These are phyloP conservation scores for Lasius fuliginosus DNA, from an alignment of 2,888 invertebrate genomes.

Conservation along the genomic window DNA sequence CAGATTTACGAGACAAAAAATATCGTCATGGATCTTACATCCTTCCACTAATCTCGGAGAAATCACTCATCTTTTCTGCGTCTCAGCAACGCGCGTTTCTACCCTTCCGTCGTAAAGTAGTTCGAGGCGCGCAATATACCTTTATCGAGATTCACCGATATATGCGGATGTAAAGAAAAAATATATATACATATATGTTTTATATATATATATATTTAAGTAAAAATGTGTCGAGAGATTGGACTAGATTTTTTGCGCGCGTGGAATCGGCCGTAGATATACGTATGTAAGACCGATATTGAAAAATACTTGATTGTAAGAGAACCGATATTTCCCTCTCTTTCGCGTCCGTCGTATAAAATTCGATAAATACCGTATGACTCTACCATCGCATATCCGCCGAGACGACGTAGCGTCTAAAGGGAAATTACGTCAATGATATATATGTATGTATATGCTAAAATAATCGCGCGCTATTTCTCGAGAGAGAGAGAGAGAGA, in stretches of 20 bases:
- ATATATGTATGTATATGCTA: not conserved
- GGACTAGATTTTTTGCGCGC: constrained; percentile 73
- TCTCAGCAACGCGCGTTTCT: not conserved
- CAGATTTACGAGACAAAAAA: not conserved
- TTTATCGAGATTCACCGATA: constrained; percentile 25
- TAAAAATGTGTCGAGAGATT: constrained; percentile 60
- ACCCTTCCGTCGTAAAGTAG: not conserved
- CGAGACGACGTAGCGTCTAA: not conserved
- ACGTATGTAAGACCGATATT: constrained; percentile 27
- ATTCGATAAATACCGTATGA: constrained; percentile 30
- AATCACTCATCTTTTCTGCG: not conserved
- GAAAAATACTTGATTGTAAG: constrained; percentile 21
- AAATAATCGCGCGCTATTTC: constrained; percentile 27
- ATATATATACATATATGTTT: not conserved
- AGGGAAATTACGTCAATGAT: constrained; percentile 35
- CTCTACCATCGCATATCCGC: not conserved
- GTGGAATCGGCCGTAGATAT: constrained; percentile 39
- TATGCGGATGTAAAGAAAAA: not conserved
- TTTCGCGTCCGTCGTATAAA: constrained; percentile 19
- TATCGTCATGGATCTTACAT: not conserved
- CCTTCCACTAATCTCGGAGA: not conserved
- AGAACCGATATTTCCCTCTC: constrained; percentile 9
- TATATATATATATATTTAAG: constrained; percentile 58
- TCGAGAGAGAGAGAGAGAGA: not conserved
- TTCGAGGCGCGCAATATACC: not conserved